Evolutionary conservation across 2,113 vertebrate genomes (phyloP).

Genomic region (Atlantisia rogersi): DNA sequence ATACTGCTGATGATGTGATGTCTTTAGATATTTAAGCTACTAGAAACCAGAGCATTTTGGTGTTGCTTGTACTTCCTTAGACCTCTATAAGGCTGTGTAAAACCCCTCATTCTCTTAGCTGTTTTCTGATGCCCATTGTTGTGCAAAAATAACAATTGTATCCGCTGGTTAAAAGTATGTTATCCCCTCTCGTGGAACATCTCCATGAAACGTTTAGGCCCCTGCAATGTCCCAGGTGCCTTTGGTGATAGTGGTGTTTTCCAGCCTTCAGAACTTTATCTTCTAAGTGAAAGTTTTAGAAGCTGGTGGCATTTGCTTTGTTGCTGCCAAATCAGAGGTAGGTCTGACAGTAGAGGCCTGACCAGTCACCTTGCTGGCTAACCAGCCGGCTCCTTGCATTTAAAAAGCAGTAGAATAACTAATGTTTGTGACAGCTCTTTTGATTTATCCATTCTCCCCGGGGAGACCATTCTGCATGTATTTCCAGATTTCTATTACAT

Average conservation of each 20-base stretch:
- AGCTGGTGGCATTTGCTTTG: background rate
- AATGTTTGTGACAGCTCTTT: background rate
- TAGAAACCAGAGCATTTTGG: background rate
- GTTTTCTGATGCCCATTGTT: background rate
- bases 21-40: background rate
- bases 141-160: background rate
- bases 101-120: fast-evolving
- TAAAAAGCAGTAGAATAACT: background rate
- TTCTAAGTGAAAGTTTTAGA: background rate
- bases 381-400: background rate
- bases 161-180: background rate
- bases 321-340: background rate
- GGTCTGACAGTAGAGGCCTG: background rate
- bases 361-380: background rate
- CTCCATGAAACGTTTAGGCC: background rate
- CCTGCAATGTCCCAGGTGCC: background rate
- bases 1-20: background rate
- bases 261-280: background rate
- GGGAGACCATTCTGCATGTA: fast-evolving
- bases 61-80: background rate
- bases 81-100: fast-evolving
- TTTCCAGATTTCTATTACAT: background rate
- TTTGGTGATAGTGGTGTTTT: background rate
- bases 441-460: too few species aligned
- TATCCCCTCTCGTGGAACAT: background rate